Evolutionary conservation across 2,797 vertebrate species (phyloP).

Genomic region (Lutjanus argentimaculatus): DNA sequence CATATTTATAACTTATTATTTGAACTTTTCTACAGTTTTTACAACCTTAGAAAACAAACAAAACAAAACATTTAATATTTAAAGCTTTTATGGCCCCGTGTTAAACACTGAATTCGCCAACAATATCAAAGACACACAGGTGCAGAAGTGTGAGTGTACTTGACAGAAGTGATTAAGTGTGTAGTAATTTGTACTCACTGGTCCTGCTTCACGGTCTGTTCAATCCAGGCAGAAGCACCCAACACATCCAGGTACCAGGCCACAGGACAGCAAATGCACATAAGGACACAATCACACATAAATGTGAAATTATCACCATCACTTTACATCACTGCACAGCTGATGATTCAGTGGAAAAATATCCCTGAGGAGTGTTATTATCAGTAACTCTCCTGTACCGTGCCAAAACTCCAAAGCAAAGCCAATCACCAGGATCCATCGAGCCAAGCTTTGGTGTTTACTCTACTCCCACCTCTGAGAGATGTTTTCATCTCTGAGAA

Average conservation of each 20-base stretch:
- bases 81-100: no score
- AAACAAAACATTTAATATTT: no score
- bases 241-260: constrained; percentile 67
- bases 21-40: no score
- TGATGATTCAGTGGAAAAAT: constrained; percentile 65
- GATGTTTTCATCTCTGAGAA: constrained; percentile 31
- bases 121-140: not conserved
- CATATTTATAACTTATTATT: no score
- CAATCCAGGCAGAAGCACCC: constrained; percentile 67
- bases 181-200: constrained; percentile 86
- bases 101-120: not conserved
- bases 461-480: constrained; percentile 28
- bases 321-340: constrained; percentile 49
- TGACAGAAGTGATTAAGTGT: not conserved
- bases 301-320: constrained; percentile 56
- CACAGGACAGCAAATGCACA: constrained; percentile 67
- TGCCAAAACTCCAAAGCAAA: constrained; percentile 52
- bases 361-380: constrained; percentile 57
- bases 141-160: not conserved
- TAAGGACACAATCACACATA: constrained; percentile 17
- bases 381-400: constrained; percentile 40
- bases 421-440: constrained; percentile 50
- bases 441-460: constrained; percentile 42
- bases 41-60: no score
- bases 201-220: constrained; percentile 92